Evolutionary conservation across 1,140 invertebrate species (phyloP), one percentile per base, ranked within the genome.

Genomic region (Dendrolimus kikuchii): DNA sequence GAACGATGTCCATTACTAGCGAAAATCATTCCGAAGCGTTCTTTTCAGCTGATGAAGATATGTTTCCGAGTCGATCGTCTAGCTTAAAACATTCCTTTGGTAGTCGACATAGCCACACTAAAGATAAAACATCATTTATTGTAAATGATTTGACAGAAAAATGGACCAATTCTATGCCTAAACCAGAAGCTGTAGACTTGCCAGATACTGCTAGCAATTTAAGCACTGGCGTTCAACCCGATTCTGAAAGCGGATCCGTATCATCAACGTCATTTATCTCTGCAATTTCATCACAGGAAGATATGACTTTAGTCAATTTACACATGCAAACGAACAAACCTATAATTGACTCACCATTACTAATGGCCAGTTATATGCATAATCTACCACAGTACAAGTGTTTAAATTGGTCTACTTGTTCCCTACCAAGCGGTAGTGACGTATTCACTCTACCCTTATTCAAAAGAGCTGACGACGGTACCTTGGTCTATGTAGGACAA

Each of bases 311-410:
- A 50, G 95, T 99, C 0, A 97, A 99, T 89, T 88, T 99, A 5
- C 95, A 98, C 69, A 96, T 96, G 91, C 97, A 99, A 87, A 92
- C 98, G 6, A 97, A 98, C 76, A 95, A 96, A 68, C 95, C 96
- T 0, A 98, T 99, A 55, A 93, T 96, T 23, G 94, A 96, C 63
- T 98, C 96, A 2, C 96, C 97, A 0, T 81, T 99, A 36, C 87
- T 99, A 0, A 97, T 99, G 95, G 95, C 95, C 0, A 97, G 96
- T 71, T 99, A 99, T 76, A 92, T 96, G 58, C 95, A 93, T 68
- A 96, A 98, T 82, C 89, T 99, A 69, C 96, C 95, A 6, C 96
- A 98, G 81, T 92, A 95, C 62, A 90, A 79, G 58, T 94, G 93
- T 66, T 79, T 68, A 10, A 95, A 95, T 78, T 95, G 94, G 94